phyloP scores from a whole-genome alignment of 2,888 invertebrate species.

The Hypomecis atomaria region DNA sequence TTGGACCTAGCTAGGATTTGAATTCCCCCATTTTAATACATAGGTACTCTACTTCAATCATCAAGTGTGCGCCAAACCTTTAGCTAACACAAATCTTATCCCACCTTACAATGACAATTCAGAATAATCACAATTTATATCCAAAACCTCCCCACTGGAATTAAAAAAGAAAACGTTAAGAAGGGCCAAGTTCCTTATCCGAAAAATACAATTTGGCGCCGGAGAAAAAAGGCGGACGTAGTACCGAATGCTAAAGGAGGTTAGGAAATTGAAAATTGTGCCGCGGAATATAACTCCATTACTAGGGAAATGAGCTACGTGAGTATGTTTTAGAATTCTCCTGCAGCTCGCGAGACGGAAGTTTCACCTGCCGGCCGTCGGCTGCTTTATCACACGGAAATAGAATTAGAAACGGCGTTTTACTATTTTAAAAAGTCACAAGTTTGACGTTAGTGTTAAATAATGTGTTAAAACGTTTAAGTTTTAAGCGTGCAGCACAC shows the following conservation, averaged over 20 bases:
- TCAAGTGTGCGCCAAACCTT: too few relatives aligned
- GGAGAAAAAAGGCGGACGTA: constrained; percentile 65
- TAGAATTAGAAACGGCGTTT: constrained; percentile 20
- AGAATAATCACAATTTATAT: constrained; percentile 27
- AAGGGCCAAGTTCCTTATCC: constrained; percentile 48
- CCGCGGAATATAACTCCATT: constrained; percentile 81
- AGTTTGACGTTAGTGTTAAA: too few relatives aligned
- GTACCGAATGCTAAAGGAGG: constrained; percentile 67
- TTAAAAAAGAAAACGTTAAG: constrained; percentile 45
- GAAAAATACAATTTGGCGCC: constrained; percentile 57
- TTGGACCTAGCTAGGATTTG: too few relatives aligned
- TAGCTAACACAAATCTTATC: constrained; percentile 4
- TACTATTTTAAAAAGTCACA: not conserved
- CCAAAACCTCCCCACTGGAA: constrained; percentile 25
- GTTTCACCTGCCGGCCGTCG: constrained; percentile 42
- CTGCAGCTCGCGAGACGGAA: constrained; percentile 47
- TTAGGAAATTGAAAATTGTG: constrained; percentile 83
- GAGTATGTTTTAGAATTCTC: constrained; percentile 74
- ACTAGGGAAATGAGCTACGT: constrained; percentile 82
- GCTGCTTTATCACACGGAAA: constrained; percentile 34
- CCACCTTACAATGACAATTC: constrained; percentile 16
- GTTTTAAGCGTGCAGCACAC: too few relatives aligned
- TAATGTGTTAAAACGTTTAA: too few relatives aligned
- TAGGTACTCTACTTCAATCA: too few relatives aligned
- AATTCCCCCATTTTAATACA: too few relatives aligned